phyloP scores from a whole-genome alignment of 2,888 invertebrate genomes.

The Glaucopsyche alexis region DNA sequence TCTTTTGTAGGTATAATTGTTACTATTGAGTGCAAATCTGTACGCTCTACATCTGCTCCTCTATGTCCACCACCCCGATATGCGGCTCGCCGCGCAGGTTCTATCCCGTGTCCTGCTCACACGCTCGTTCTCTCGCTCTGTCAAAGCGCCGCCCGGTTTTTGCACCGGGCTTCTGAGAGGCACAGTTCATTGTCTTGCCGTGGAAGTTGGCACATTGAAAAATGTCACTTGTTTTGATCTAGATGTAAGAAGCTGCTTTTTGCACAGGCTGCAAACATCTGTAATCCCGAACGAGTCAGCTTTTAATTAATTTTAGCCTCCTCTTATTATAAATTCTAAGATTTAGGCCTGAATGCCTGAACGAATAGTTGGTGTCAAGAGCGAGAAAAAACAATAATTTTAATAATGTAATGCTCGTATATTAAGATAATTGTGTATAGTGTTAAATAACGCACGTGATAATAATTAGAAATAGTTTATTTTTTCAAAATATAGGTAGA shows the following conservation, averaged over 20 bases:
- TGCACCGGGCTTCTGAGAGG: constrained; percentile 43
- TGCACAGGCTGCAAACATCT: not conserved
- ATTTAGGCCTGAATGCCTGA: not conserved
- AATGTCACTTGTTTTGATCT: constrained; percentile 18
- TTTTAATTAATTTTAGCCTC: not conserved
- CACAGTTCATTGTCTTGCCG: constrained; percentile 40
- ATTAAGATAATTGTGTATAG: too few relatives aligned
- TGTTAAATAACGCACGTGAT: too few relatives aligned
- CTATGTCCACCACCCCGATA: constrained; percentile 57
- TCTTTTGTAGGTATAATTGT: too few relatives aligned
- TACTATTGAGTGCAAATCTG: too few relatives aligned
- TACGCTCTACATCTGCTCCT: constrained; percentile 41
- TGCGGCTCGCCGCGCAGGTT: constrained; percentile 64
- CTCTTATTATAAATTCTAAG: too few relatives aligned
- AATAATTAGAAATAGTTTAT: too few relatives aligned
- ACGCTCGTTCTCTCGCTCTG: constrained; percentile 48
- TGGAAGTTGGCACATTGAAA: constrained; percentile 24
- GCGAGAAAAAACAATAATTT: too few relatives aligned
- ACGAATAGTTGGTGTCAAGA: too few relatives aligned
- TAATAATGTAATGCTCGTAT: too few relatives aligned
- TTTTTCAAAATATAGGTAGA: too few relatives aligned
- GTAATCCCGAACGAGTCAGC: not conserved
- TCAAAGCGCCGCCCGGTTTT: constrained; percentile 65
- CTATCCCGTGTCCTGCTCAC: constrained; percentile 50
- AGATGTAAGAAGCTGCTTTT: not conserved